Evolutionary conservation across 2,888 invertebrate species (phyloP), one percentile per base, ranked within the genome.

Genomic region (Scaptomyza tumidula): DNA sequence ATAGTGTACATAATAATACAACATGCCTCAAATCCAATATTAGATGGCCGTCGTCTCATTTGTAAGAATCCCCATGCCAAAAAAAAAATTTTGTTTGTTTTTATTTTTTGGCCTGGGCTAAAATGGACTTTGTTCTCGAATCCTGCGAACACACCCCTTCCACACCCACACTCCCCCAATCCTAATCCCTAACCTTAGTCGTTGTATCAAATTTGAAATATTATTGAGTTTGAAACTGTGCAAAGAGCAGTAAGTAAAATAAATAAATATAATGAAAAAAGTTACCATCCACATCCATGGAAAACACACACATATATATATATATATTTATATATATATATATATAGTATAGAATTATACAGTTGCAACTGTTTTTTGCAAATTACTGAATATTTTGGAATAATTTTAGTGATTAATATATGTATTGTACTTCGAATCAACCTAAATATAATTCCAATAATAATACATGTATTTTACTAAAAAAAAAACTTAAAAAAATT

Each of bases 371-470:
- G 56, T 74, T 74, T 59, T 61, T 59, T 65, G 71, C 58, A 77
- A 71, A 72, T 78, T 87, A 85, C 72, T 71, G 88, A 87, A 85
- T 78, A 88, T 89, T 83, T 79, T 87, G 69, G 69, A 89, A 80
- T 83, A 61, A 86, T 86, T 71, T 89, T 80, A 87, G 79, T 75
- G 39, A 84, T 64, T 71, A 74, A 71, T 81, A 78, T 89, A 27
- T 75, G 76, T 79, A 75, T 75, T 86, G 76, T 80, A 89, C 70
- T 89, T 89, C 65, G 89, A 88, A 89, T 85, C 89, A 77, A 77
- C 66, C 69, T 82, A 82, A 74, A 88, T 49, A 76, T 88, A 88
- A 88, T 88, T 84, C 52, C 86, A 86, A 89, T 73, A 76, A 65
- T 78, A 65, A 77, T 77, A 80, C 69, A 80, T 64, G 69, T 73